Evolutionary conservation across 2,797 vertebrate genomes (phyloP), one percentile per base, ranked within the genome.

Genomic region (Megaceryle alcyon): DNA sequence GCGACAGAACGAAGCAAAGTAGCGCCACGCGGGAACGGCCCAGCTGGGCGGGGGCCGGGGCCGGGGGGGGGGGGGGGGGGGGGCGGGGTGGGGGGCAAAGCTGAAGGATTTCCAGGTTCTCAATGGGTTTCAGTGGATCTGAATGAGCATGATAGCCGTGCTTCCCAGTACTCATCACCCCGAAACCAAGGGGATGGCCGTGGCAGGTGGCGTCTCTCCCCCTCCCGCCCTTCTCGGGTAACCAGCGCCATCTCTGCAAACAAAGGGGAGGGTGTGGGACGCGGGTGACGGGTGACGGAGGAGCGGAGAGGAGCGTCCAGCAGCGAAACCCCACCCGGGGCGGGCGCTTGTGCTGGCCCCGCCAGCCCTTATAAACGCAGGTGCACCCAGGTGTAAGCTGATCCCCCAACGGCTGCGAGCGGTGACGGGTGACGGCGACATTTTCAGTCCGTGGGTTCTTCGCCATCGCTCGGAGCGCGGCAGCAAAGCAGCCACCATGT

Each of bases 401-500:
- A 93, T 92, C 79, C 51, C 68, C 94, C 61, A 5, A 69, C 14
- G 29, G 82, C 88, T 49, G 80, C 3, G 1, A 79, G 88, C 70
- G 4, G 81, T 4, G 7, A 60, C 12, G 2, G 33, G 76, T 43
- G 79, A 68, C 37, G 44, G 85, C 7, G 3, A 90, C 64, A 1
- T 78, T 82, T 82, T 59, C 49, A 12, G 59, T 91, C 85, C 9
- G 64, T 46, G 54, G 65, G 60, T 83, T 84, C 92, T 78, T 83
- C 0, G 18, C 78, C 80, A 72, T 80, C 8, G 3, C 41, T 29
- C 0, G 6, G 66, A 76, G 79, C 2, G 1, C 15, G 0, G 25
- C 65, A 53, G 69, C 7, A 3, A 79, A 60, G 29, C 63, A 0
- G 68, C n/a, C 95, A 96, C 73, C 82, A 99, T 99, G 99, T 99